phyloP scores from a whole-genome alignment of 2,888 invertebrate genomes.

The Nephrotoma appendiculata region DNA sequence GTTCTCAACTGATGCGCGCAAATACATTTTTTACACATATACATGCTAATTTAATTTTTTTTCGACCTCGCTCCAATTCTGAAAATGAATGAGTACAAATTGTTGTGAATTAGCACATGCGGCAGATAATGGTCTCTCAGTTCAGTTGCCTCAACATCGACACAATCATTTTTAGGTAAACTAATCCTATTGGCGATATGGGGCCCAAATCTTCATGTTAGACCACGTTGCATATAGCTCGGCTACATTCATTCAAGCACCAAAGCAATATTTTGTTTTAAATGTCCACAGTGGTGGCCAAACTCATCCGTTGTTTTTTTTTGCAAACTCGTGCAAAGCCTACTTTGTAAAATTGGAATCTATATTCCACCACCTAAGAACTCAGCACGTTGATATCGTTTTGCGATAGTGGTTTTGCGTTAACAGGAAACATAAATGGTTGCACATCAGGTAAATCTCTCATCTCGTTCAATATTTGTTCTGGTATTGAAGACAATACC shows the following conservation, averaged over 20 bases:
- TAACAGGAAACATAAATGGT: slow-evolving; percentile 89
- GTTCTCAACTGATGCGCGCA: too few relatives aligned
- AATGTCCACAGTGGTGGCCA: slow-evolving; percentile 65
- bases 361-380: slow-evolving; percentile 75
- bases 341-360: slow-evolving; percentile 77
- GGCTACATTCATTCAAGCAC: slow-evolving; percentile 83
- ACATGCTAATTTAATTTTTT: too few relatives aligned
- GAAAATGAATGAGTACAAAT: slow-evolving; percentile 16
- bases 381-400: slow-evolving; percentile 80
- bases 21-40: too few relatives aligned
- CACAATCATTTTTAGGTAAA: slow-evolving; percentile 48
- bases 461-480: too few relatives aligned
- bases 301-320: slow-evolving; percentile 64
- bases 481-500: slow-evolving; percentile 81
- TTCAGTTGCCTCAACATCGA: slow-evolving; percentile 52
- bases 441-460: slow-evolving; percentile 82
- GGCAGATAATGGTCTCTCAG: slow-evolving; percentile 28
- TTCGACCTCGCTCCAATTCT: slow-evolving; percentile 33
- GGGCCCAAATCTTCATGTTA: slow-evolving; percentile 20
- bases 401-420: slow-evolving; percentile 83
- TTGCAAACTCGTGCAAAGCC: slow-evolving; percentile 65
- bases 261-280: slow-evolving; percentile 72
- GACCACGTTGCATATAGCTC: slow-evolving; percentile 67
- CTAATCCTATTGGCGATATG: slow-evolving; percentile 40
- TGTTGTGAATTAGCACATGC: slow-evolving; percentile 19